Evolutionary conservation across 2,797 vertebrate genomes (phyloP).

Genomic region (Danio jaintianensis): DNA sequence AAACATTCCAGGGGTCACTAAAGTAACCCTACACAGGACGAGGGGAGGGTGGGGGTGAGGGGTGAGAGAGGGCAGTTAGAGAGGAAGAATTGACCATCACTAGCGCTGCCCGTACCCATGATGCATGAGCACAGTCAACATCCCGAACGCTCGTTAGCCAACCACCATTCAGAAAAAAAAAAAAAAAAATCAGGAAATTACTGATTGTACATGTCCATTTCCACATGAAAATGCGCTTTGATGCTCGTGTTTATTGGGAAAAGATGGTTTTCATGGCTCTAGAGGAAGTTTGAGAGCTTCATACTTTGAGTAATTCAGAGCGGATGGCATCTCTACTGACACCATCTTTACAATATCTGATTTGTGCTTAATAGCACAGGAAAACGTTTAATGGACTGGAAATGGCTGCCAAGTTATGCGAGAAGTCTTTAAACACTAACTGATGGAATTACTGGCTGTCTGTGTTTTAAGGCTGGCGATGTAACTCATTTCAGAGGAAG

Average conservation of each 20-base stretch:
- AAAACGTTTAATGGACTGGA: conserved; percentile 40
- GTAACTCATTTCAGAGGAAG: conserved; percentile 15
- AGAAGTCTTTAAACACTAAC: conserved; percentile 36
- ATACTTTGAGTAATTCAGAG: conserved; percentile 6
- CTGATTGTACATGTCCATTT: not conserved
- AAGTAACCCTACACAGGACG: conserved; percentile 99
- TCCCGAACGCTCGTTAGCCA: conserved; percentile 25
- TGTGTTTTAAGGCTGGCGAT: conserved; percentile 15
- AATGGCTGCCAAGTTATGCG: conserved; percentile 48
- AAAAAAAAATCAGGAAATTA: conserved; percentile 2
- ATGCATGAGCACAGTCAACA: conserved; percentile 40
- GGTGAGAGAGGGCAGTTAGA: conserved; percentile 84
- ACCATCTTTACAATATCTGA: conserved; percentile 32
- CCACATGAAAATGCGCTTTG: not conserved
- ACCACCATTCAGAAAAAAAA: conserved; percentile 19
- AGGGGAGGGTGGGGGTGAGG: conserved; percentile 74
- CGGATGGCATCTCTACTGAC: conserved; percentile 22
- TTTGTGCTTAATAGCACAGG: conserved; percentile 45
- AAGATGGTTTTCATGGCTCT: not conserved
- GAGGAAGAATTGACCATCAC: conserved; percentile 63
- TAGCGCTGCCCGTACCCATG: conserved; percentile 40
- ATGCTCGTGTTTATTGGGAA: not conserved
- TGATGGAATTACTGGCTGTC: conserved; percentile 38
- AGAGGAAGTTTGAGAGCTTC: not conserved
- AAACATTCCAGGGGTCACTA: conserved; percentile 99